Evolutionary conservation across 1,140 invertebrate species (phyloP).

Genomic region (Marisa cornuarietis): DNA sequence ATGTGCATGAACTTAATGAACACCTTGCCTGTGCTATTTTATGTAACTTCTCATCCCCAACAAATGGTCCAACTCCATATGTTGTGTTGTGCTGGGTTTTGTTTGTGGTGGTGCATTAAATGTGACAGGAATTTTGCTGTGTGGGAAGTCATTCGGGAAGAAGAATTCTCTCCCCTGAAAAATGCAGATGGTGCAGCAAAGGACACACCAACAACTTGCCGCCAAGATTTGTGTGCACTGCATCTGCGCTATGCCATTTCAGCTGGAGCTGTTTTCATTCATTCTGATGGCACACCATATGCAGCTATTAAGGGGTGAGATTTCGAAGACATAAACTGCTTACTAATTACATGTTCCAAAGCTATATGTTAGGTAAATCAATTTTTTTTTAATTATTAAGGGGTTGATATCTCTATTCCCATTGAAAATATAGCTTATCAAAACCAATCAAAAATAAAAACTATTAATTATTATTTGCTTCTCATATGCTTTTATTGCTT

Average conservation of each 20-base stretch:
- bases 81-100: conserved; percentile 38
- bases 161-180: conserved; percentile 97
- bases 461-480: no score
- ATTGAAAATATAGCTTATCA: no score
- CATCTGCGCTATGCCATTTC: conserved; percentile 85
- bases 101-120: conserved; percentile 47
- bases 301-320: conserved; percentile 69
- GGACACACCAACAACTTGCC: conserved; percentile 89
- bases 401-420: no score
- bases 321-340: background rate
- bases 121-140: conserved; percentile 82
- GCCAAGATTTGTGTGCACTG: conserved; percentile 80
- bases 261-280: conserved; percentile 80
- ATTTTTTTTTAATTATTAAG: background rate
- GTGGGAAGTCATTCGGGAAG: conserved; percentile 90
- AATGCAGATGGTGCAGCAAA: conserved; percentile 87
- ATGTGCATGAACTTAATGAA: background rate
- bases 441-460: no score
- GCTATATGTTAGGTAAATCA: background rate
- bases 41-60: background rate
- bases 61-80: background rate
- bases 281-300: conserved; percentile 67
- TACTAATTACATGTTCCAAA: background rate
- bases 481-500: no score
- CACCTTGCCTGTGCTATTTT: background rate